Conservation (phyloP, 2,888 invertebrate species). For the Neoitamus cyanurus region DNA sequence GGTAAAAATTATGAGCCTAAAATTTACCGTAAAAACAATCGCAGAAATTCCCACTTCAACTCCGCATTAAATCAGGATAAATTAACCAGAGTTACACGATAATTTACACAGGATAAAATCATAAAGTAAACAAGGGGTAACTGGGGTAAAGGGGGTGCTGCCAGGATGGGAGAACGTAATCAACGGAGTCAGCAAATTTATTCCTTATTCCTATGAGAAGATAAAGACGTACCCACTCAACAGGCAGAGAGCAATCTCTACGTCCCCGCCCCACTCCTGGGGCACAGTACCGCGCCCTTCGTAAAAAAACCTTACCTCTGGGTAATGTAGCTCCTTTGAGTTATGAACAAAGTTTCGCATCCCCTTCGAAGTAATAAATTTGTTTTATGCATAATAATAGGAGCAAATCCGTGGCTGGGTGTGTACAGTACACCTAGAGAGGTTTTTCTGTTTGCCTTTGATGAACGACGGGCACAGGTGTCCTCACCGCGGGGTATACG, state of each 20-base stretch:
- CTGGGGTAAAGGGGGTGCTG: neutral
- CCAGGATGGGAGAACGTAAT: neutral
- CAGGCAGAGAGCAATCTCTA: conserved; percentile 6
- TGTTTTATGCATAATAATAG: conserved; percentile 33
- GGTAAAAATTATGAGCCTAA: neutral
- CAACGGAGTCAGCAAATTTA: neutral
- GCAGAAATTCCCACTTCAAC: neutral
- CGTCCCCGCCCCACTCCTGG: neutral
- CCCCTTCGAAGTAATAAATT: conserved; percentile 23
- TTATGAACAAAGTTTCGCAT: conserved; percentile 29
- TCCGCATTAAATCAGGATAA: conserved; percentile 3
- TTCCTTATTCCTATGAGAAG: conserved; percentile 10
- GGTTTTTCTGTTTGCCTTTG: neutral
- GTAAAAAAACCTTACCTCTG: neutral
- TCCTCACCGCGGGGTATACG: no score
- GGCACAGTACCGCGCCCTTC: neutral
- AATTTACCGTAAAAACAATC: neutral
- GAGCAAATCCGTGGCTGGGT: neutral
- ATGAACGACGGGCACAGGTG: conserved; percentile 2
- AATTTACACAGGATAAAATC: conserved; percentile 22
- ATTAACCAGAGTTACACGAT: conserved; percentile 23
- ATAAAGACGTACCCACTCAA: conserved; percentile 7
- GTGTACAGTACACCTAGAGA: neutral
- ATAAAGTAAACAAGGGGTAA: neutral
- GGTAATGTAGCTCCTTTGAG: conserved; percentile 18